A percentile compares a stretch with the other conserved stretches of the same genome.
These are phyloP conservation scores for Anoura caudifer DNA, from an alignment of 2,113 vertebrate genomes.

Conservation along the genomic window DNA sequence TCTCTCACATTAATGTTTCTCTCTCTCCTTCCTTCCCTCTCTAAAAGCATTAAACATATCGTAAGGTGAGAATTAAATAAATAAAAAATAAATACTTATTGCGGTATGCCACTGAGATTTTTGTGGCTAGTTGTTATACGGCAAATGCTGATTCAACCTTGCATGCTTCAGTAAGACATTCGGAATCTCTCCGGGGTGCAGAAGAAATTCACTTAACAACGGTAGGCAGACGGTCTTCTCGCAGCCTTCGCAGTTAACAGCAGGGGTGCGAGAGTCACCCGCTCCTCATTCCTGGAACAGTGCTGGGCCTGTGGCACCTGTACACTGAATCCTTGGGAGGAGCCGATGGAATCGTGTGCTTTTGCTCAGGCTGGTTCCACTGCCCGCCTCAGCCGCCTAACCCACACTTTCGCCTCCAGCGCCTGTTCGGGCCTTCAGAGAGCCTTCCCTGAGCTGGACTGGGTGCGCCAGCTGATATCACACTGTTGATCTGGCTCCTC, in stretches of 20 bases:
- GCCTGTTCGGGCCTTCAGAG: background rate
- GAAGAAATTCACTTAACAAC: background rate
- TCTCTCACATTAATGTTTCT: too few species aligned
- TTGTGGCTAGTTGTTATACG: background rate
- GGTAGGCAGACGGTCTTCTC: background rate
- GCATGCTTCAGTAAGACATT: background rate
- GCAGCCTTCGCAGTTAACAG: background rate
- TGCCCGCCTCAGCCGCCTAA: background rate
- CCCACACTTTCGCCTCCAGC: background rate
- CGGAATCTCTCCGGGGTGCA: background rate
- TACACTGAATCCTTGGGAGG: background rate
- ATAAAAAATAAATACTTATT: too few species aligned
- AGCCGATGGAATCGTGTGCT: background rate
- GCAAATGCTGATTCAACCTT: background rate
- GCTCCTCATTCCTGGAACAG: background rate
- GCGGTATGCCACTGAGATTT: background rate
- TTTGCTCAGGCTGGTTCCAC: background rate
- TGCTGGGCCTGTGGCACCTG: fast-evolving
- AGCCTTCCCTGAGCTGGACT: background rate
- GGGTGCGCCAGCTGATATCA: background rate
- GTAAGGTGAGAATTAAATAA: too few species aligned
- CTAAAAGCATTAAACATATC: too few species aligned
- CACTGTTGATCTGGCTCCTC: background rate
- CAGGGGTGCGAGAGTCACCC: background rate
- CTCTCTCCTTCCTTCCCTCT: too few species aligned